Base-by-base conservation (phyloP, 2,113 vertebrate genomes). In the Xyrauchen texanus region DNA sequence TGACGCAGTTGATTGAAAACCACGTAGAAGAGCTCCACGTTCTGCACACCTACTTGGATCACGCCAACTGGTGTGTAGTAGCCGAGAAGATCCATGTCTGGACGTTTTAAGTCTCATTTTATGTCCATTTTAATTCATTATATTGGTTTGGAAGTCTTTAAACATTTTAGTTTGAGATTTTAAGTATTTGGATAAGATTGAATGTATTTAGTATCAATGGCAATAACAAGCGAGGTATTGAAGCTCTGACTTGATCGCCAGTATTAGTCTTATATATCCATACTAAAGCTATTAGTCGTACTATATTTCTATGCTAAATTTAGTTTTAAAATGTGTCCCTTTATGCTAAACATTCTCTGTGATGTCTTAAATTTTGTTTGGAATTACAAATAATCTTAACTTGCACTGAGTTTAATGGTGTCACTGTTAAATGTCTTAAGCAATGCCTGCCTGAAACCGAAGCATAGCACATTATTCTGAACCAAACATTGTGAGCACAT, bases 11-110 rank as follows among this genome's bases (percentile, higher is more conserved):
- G 45, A 90, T 89, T 46, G 70, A 91, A 79, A 82, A 79, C 67
- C 84, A 90, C 0, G 82, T 92, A 5, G 86, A 90, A 46, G 90
- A 94, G 73, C 91, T 95, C 34, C 70, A 84, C 6, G 80, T 94
- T 71, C 86, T 86, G 71, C 85, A 89, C 62, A 85, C 89, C n/a
- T 93, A 87, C 86, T 94, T 93, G 57, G 89, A 93, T 85, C 91
- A 90, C 0, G 84, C 86, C 83, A 93, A 92, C 83, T 91, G 89
- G 89, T 93, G 90, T 13, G 76, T 90, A 80, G 88, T 91, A 69
- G 87, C 89, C 11, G 90, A 93, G 88, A 93, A 94, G 85, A 88
- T 88, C 73, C 66, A 89, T 65, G 74, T 79, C 52, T 88, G 86
- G 82, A 90, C 88, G 66, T 92, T 88, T 5, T 90, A 82, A 90